Percentiles rank a stretch among this genome's conserved stretches.
Evolutionary conservation across 1,140 invertebrate species (phyloP).

Genomic region (Diabrotica virgifera): DNA sequence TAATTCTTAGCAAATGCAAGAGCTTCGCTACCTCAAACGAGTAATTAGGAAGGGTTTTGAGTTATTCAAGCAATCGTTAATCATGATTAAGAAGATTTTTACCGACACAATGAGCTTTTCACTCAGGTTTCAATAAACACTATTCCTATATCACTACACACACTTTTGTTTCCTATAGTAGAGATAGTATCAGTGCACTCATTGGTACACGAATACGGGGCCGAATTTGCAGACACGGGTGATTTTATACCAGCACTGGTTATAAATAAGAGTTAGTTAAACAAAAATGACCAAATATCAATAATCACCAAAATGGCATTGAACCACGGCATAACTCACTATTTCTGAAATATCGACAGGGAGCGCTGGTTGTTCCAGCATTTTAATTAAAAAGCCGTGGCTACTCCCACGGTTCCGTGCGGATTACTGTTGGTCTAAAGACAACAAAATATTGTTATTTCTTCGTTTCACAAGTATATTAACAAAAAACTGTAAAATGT

Average conservation of each 20-base stretch:
- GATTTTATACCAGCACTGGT: too few relatives aligned
- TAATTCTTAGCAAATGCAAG: background rate
- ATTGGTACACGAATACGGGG: too few relatives aligned
- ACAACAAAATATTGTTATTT: too few relatives aligned
- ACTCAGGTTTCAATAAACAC: background rate
- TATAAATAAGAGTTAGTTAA: background rate
- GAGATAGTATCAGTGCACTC: too few relatives aligned
- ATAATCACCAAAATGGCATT: constrained; percentile 21
- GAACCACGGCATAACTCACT: constrained; percentile 12
- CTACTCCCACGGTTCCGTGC: too few relatives aligned
- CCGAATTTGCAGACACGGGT: too few relatives aligned
- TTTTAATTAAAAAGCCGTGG: background rate
- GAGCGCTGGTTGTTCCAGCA: constrained; percentile 6
- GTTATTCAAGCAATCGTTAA: background rate
- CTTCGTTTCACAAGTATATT: too few relatives aligned
- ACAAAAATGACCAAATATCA: constrained; percentile 10
- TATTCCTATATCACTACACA: background rate
- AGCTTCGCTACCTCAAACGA: background rate
- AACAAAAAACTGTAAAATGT: too few relatives aligned
- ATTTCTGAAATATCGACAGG: constrained; percentile 5
- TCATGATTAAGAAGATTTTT: background rate
- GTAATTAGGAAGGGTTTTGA: background rate
- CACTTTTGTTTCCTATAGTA: background rate
- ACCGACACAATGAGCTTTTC: background rate
- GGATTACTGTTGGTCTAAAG: too few relatives aligned